phyloP scores from a whole-genome alignment of 2,797 vertebrate genomes.

The Lepilemur ruficaudatus region DNA sequence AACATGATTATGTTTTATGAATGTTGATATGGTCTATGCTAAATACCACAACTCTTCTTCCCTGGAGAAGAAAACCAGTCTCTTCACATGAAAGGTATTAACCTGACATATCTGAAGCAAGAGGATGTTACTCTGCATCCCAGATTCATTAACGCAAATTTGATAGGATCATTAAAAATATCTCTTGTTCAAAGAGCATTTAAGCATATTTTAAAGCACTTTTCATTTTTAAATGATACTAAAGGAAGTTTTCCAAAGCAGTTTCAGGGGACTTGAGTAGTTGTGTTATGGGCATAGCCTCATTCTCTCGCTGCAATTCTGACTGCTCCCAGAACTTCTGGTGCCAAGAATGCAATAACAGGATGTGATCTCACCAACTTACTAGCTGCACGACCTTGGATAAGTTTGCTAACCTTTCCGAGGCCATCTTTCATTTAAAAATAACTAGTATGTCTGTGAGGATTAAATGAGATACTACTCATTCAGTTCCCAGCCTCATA shows the following conservation, averaged over 20 bases:
- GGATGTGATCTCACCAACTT: not conserved
- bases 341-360: not conserved
- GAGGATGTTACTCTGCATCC: not conserved
- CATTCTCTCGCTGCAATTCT: not conserved
- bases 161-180: not conserved
- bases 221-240: not conserved
- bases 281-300: not conserved
- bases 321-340: not conserved
- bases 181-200: not conserved
- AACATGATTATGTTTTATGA: slow-evolving; percentile 10
- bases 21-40: not conserved
- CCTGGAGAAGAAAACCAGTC: not conserved
- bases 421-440: not conserved
- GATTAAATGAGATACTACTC: not conserved
- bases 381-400: not conserved
- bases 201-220: slow-evolving; percentile 2
- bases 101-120: not conserved
- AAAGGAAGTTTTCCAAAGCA: not conserved
- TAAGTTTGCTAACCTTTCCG: not conserved
- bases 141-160: slow-evolving; percentile 8
- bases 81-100: not conserved
- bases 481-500: not conserved
- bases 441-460: not conserved
- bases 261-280: not conserved
- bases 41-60: not conserved